A percentile compares a stretch with the other conserved stretches of the same genome.
Conservation (phyloP, 2,797 vertebrate species). For the Parambassis ranga region DNA sequence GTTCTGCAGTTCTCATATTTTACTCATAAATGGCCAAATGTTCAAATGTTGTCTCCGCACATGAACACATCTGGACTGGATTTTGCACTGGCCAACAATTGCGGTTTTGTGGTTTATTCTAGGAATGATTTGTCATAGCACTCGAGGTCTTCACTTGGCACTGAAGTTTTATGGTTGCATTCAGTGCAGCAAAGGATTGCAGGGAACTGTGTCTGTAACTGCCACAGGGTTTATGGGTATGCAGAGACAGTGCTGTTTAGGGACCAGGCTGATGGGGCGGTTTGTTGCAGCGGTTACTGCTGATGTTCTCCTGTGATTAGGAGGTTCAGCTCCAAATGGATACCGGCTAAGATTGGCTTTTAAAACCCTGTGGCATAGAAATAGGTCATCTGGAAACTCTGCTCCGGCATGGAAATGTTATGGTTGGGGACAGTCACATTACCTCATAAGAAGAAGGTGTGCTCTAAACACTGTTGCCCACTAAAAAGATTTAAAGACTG, state of each 20-base stretch:
- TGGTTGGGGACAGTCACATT: slow-evolving; percentile 65
- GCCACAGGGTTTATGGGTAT: slow-evolving; percentile 8
- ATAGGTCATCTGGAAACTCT: slow-evolving; percentile 80
- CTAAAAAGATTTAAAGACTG: slow-evolving; percentile 35
- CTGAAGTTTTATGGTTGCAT: slow-evolving; percentile 38
- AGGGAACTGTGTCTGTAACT: slow-evolving; percentile 25
- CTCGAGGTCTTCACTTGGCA: slow-evolving; percentile 64
- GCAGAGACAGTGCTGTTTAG: slow-evolving; percentile 34
- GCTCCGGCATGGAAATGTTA: slow-evolving; percentile 65
- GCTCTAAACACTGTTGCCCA: slow-evolving; percentile 57
- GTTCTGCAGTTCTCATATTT: slow-evolving; percentile 41
- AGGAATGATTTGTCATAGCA: slow-evolving; percentile 68
- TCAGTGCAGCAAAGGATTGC: slow-evolving; percentile 28
- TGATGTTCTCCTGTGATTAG: slow-evolving; percentile 71
- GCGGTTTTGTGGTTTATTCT: slow-evolving; percentile 60
- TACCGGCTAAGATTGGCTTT: slow-evolving; percentile 55
- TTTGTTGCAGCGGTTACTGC: slow-evolving; percentile 44
- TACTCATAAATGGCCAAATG: slow-evolving; percentile 43
- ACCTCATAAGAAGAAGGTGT: slow-evolving; percentile 65
- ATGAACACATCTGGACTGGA: slow-evolving; percentile 73
- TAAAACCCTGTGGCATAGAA: slow-evolving; percentile 67
- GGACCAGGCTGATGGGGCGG: slow-evolving; percentile 60
- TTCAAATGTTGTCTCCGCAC: slow-evolving; percentile 55
- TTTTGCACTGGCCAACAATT: slow-evolving; percentile 63
- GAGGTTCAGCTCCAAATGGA: slow-evolving; percentile 68